Evolutionary conservation across 2,797 vertebrate species (phyloP).

Genomic region (Phoebastria nigripes): DNA sequence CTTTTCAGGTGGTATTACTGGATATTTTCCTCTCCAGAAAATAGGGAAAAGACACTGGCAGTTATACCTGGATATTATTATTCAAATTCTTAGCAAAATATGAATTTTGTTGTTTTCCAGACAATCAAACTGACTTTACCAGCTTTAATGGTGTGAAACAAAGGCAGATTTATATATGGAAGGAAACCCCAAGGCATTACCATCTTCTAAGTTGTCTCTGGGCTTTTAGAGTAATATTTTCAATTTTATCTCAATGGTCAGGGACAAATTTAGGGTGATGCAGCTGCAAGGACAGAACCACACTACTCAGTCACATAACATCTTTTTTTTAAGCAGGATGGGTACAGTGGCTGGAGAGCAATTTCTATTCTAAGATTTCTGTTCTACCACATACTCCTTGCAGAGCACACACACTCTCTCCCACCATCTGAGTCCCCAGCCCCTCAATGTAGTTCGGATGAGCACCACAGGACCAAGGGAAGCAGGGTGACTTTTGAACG

Average conservation of each 20-base stretch:
- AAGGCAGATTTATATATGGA: neutral
- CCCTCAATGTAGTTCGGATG: rapidly evolving
- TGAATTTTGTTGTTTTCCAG: neutral
- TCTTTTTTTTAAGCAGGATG: neutral
- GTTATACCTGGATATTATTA: neutral
- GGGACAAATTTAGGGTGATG: neutral
- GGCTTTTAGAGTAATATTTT: neutral
- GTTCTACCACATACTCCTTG: neutral
- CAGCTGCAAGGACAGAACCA: neutral
- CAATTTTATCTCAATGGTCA: neutral
- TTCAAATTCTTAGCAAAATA: neutral
- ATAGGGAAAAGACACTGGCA: neutral
- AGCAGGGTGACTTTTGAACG: neutral
- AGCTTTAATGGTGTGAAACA: neutral
- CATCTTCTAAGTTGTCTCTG: neutral
- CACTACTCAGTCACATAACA: neutral
- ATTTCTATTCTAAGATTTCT: neutral
- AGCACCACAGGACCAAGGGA: neutral
- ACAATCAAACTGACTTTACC: neutral
- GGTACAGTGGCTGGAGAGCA: neutral
- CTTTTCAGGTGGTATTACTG: neutral
- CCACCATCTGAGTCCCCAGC: neutral
- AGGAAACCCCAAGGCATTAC: neutral
- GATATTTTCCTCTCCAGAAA: neutral
- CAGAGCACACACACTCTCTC: neutral